Percentiles rank a stretch among this genome's conserved stretches.
These are phyloP conservation scores for Brachionus rubens DNA, from an alignment of 1,140 invertebrate genomes.

Conservation along the genomic window DNA sequence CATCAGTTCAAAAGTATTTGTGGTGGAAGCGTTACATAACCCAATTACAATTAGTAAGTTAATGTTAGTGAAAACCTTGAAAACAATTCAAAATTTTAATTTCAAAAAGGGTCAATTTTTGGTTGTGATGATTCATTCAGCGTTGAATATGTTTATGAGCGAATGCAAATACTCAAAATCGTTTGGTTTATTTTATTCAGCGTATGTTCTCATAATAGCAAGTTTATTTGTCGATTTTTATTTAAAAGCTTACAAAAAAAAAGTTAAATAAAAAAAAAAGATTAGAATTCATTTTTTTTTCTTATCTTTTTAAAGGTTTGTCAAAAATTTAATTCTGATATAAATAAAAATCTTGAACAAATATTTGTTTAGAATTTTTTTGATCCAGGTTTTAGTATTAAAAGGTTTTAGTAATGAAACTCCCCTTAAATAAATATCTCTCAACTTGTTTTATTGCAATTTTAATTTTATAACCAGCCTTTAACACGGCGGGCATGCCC, in stretches of 20 bases:
- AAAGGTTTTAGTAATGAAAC: no score
- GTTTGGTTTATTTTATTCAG: conserved; percentile 13
- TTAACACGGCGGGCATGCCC: no score
- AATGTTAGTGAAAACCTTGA: neutral
- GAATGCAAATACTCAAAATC: conserved; percentile 34
- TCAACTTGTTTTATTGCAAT: no score
- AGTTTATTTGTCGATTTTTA: conserved; percentile 38
- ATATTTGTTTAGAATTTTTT: no score
- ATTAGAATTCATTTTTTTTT: neutral
- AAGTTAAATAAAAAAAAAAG: neutral
- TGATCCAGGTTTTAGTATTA: no score
- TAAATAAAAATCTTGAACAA: no score
- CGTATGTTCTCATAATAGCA: conserved; percentile 8
- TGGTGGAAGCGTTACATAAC: conserved; percentile 62
- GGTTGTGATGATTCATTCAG: conserved; percentile 20
- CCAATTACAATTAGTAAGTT: conserved; percentile 55
- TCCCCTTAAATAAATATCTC: no score
- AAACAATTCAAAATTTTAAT: neutral
- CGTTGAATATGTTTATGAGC: neutral
- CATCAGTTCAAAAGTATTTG: conserved; percentile 57
- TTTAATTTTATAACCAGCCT: no score
- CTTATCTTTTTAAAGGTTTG: neutral
- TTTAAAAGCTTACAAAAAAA: conserved; percentile 36
- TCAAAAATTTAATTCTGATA: no score
- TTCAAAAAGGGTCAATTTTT: conserved; percentile 25